A percentile compares a stretch with the other conserved stretches of the same genome.
Evolutionary conservation across 1,140 invertebrate genomes (phyloP).

Genomic region (Heliconius melpomene): DNA sequence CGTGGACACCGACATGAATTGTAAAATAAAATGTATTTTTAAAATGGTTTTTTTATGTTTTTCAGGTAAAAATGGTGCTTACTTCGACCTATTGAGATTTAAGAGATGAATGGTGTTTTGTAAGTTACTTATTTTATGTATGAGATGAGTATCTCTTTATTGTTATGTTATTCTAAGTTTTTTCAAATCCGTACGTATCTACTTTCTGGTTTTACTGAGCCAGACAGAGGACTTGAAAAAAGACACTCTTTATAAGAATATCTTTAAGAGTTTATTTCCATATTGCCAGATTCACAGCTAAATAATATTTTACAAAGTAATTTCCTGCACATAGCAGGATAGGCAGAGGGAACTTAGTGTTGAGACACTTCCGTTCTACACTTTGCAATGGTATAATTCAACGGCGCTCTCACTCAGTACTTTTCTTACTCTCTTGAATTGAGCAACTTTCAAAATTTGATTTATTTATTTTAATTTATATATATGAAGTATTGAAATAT

Average conservation of each 20-base stretch:
- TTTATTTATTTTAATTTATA: constrained; percentile 29
- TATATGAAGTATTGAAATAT: constrained; percentile 28
- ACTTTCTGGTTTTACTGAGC: neutral
- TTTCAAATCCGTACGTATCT: no score
- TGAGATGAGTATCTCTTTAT: constrained; percentile 17
- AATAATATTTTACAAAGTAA: no score
- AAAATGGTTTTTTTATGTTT: constrained; percentile 27
- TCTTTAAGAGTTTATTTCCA: no score
- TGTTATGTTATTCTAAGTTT: constrained; percentile 6
- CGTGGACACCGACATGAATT: constrained; percentile 3
- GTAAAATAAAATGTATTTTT: neutral
- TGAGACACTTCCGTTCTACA: no score
- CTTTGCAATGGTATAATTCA: no score
- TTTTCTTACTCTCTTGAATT: neutral
- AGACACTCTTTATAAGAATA: no score
- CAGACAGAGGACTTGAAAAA: no score
- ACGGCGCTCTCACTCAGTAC: no score
- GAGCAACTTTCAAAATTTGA: neutral
- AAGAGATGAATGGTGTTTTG: constrained; percentile 10
- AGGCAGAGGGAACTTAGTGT: no score
- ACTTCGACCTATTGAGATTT: constrained; percentile 10
- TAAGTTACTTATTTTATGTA: constrained; percentile 13
- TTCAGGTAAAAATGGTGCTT: constrained; percentile 35
- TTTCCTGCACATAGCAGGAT: no score
- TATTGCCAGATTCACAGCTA: no score